A percentile compares a stretch with the other conserved stretches of the same genome.
Conservation (phyloP, 2,888 invertebrate species). For the Thecophora atra region DNA sequence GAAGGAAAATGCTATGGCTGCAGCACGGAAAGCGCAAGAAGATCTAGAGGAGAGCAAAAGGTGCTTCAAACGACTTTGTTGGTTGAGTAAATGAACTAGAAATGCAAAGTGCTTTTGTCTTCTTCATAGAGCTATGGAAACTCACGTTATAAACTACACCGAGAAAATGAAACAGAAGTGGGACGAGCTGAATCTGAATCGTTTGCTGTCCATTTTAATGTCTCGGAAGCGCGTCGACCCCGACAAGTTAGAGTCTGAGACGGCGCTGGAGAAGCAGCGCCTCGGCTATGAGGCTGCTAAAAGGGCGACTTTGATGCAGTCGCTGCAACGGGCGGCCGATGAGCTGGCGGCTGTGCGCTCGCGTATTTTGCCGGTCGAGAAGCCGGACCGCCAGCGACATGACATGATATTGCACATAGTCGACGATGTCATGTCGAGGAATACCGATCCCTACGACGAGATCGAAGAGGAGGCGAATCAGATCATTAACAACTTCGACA, state of each 20-base stretch:
- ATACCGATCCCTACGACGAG: constrained; percentile 47
- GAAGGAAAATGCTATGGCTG: constrained; percentile 51
- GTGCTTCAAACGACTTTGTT: constrained; percentile 29
- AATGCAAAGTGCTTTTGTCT: neutral
- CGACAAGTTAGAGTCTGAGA: constrained; percentile 69
- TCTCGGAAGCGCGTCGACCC: constrained; percentile 63
- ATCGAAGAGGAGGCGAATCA: constrained; percentile 49
- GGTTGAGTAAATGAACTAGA: neutral
- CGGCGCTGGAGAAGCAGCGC: constrained; percentile 73
- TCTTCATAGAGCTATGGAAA: constrained; percentile 37
- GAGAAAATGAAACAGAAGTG: constrained; percentile 67
- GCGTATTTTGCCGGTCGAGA: constrained; percentile 65
- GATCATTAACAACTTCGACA: constrained; percentile 48
- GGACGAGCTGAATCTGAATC: constrained; percentile 73
- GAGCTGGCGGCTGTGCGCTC: constrained; percentile 60
- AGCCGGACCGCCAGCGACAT: constrained; percentile 61
- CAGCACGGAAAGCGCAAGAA: constrained; percentile 51
- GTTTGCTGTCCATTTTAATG: constrained; percentile 68
- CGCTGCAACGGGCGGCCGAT: constrained; percentile 54
- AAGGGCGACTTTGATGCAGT: constrained; percentile 54
- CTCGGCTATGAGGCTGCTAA: constrained; percentile 67
- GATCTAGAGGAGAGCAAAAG: constrained; percentile 45
- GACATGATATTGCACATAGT: constrained; percentile 57
- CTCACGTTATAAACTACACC: constrained; percentile 47
- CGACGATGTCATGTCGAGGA: constrained; percentile 46